Percentiles rank a stretch among this genome's conserved stretches.
phyloP scores from a whole-genome alignment of 2,797 vertebrate species.

The Champsocephalus esox region DNA sequence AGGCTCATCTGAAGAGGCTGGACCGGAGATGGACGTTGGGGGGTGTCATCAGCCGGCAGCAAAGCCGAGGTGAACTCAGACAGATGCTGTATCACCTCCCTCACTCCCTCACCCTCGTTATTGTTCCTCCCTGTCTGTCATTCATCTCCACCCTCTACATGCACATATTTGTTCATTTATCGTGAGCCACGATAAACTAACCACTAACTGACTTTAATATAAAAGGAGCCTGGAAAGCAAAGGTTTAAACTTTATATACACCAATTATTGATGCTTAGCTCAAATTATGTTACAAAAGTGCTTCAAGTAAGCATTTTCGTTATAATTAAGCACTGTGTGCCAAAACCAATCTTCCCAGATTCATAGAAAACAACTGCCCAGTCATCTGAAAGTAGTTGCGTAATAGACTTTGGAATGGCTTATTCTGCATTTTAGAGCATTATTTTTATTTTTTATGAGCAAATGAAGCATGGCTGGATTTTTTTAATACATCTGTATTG shows the following conservation, averaged over 20 bases:
- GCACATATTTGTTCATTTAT: slow-evolving; percentile 56
- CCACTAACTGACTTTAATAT: slow-evolving; percentile 65
- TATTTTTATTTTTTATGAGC: slow-evolving; percentile 68
- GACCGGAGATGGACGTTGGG: slow-evolving; percentile 99
- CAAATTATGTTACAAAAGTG: slow-evolving; percentile 50
- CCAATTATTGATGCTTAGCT: slow-evolving; percentile 51
- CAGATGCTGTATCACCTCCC: slow-evolving; percentile 63
- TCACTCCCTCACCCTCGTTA: slow-evolving; percentile 21
- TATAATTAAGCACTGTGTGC: slow-evolving; percentile 53
- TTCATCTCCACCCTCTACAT: slow-evolving; percentile 50
- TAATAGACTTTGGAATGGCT: slow-evolving; percentile 67
- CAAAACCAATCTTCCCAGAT: slow-evolving; percentile 61
- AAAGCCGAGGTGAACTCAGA: slow-evolving; percentile 97
- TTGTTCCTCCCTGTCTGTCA: slow-evolving; percentile 36
- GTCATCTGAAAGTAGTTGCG: slow-evolving; percentile 61
- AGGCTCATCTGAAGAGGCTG: slow-evolving; percentile 99
- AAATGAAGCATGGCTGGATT: slow-evolving; percentile 55
- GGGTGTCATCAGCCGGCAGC: slow-evolving; percentile 99
- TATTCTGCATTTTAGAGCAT: slow-evolving; percentile 61
- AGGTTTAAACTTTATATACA: slow-evolving; percentile 61
- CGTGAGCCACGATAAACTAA: slow-evolving; percentile 58
- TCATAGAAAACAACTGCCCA: slow-evolving; percentile 27
- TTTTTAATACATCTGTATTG: slow-evolving; percentile 53
- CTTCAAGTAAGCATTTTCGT: slow-evolving; percentile 46
- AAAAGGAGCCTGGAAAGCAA: slow-evolving; percentile 52